phyloP scores from a whole-genome alignment of 2,888 invertebrate genomes.

The Nymphalis c-album region DNA sequence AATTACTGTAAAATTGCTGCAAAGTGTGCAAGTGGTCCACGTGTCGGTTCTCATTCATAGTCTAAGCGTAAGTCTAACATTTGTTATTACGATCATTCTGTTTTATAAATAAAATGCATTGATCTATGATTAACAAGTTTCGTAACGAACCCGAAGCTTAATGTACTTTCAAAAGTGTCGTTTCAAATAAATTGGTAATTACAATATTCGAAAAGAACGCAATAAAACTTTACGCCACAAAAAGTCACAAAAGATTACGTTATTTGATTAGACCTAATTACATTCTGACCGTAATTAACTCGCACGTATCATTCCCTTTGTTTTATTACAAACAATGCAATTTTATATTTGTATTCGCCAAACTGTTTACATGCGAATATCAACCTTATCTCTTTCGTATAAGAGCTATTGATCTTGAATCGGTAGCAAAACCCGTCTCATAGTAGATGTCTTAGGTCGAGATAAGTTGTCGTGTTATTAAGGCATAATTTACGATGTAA shows the following conservation, averaged over 20 bases:
- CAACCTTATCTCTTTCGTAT: constrained; percentile 43
- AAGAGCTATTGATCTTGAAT: constrained; percentile 35
- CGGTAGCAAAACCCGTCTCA: constrained; percentile 33
- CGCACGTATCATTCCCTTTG: constrained; percentile 76
- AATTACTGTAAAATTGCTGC: too few species aligned
- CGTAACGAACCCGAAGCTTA: neutral
- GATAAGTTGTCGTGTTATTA: constrained; percentile 75
- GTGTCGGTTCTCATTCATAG: too few species aligned
- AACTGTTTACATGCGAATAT: constrained; percentile 39
- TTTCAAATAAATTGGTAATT: constrained; percentile 15
- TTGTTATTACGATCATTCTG: too few species aligned
- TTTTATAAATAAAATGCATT: too few species aligned
- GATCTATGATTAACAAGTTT: neutral
- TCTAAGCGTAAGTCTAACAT: too few species aligned
- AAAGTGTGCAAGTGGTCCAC: too few species aligned
- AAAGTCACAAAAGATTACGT: constrained; percentile 70
- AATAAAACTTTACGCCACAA: constrained; percentile 51
- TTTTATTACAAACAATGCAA: constrained; percentile 68
- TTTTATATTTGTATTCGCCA: constrained; percentile 36
- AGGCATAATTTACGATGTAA: constrained; percentile 73
- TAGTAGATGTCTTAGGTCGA: constrained; percentile 68
- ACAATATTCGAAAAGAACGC: constrained; percentile 21
- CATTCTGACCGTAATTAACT: constrained; percentile 77
- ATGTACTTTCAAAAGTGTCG: constrained; percentile 25
- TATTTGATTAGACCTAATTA: constrained; percentile 80